phyloP scores from a whole-genome alignment of 2,797 vertebrate species.

The Lithobates pipiens region DNA sequence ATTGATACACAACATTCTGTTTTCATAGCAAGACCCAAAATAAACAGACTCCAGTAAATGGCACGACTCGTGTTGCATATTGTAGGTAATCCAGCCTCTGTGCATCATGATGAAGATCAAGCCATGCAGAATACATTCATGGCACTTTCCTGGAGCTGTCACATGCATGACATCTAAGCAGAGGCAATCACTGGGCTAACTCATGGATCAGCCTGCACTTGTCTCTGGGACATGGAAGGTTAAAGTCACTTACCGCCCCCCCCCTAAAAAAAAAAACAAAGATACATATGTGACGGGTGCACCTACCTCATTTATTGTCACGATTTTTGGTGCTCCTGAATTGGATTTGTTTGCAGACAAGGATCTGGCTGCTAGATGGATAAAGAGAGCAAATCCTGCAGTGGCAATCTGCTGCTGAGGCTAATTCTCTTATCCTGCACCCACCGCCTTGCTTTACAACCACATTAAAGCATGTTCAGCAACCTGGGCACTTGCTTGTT shows the following conservation, averaged over 20 bases:
- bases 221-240: too few relatives aligned
- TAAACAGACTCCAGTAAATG: neutral
- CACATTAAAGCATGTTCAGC: constrained; percentile 38
- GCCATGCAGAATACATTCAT: neutral
- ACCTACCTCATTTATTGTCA: constrained; percentile 69
- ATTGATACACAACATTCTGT: neutral
- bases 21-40: neutral
- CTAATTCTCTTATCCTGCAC: constrained; percentile 58
- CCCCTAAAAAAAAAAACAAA: neutral
- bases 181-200: neutral
- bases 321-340: constrained; percentile 37
- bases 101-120: neutral
- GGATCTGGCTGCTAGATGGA: constrained; percentile 53
- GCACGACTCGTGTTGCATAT: neutral
- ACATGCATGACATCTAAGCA: neutral
- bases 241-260: neutral
- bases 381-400: constrained; percentile 61
- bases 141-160: neutral
- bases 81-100: neutral
- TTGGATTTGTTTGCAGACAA: constrained; percentile 52
- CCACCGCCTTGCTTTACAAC: constrained; percentile 26
- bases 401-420: constrained; percentile 54
- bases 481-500: constrained; percentile 38
- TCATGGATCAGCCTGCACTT: neutral
- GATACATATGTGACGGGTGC: neutral